Base-by-base conservation (phyloP, 2,797 vertebrate genomes). In the Sebastes vulpes region DNA sequence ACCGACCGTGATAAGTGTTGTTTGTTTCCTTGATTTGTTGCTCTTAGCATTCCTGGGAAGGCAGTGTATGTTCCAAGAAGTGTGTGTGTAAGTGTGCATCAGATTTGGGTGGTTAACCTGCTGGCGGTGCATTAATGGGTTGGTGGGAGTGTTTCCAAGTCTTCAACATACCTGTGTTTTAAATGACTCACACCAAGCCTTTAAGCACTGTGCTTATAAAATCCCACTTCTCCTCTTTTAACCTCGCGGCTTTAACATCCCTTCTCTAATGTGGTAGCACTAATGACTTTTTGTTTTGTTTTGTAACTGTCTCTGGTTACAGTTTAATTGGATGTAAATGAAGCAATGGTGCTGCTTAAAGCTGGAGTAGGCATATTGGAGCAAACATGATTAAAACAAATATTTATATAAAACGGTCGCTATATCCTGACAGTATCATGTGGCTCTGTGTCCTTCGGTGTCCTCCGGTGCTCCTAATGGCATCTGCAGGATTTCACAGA, bases 121-220 rank as follows among this genome's bases (percentile, higher is more conserved):
- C 78, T 73, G 60, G 71, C 42, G 63, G 58, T 77, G 35, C 52
- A 71, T 87, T 84, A 69, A 86, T 85, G 77, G 69, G 67, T 75
- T 52, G 35, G 11, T 64, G 69, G 84, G 76, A 83, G 72, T 52
- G 79, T 86, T 84, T 87, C 85, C 80, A 79, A 85, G 75, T 48
- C 72, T 60, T 75, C 46, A 67, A 54, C 80, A 84, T 86, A 87
- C 88, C 87, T 89, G 85, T 84, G 84, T 89, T 85, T 86, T 78
- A 70, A 92, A 88, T 89, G 58, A 85, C 77, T 79, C 60, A 35
- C 75, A 86, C 60, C 42, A 53, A 75, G 50, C 69, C 69, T 79
- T 83, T 88, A 32, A 81, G 72, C 65, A 29, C 58, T 73, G 79
- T 59, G 72, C 82, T 79, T 76, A 83, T 82, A 77, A 84, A 92